A percentile compares a stretch with the other conserved stretches of the same genome.
Conservation (phyloP, 2,888 invertebrate species). For the Bugulina stolonifera region DNA sequence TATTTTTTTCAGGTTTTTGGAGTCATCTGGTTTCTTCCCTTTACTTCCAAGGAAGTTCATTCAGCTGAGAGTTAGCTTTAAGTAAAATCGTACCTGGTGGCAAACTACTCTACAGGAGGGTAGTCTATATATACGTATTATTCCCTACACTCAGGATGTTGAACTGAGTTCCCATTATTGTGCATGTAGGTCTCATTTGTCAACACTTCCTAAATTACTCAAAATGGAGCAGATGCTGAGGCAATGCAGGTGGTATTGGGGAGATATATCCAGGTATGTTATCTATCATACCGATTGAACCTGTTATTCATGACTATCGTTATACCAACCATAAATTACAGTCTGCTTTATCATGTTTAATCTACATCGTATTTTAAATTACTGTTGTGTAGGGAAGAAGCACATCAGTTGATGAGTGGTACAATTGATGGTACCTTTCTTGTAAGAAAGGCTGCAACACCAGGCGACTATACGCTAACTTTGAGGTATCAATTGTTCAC, state of each 20-base stretch:
- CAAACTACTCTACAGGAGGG: too few relatives aligned
- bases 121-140: too few relatives aligned
- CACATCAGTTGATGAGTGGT: slow-evolving; percentile 81
- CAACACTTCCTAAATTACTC: neutral
- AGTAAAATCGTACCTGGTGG: too few relatives aligned
- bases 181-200: neutral
- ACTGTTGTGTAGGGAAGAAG: slow-evolving; percentile 71
- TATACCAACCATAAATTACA: too few relatives aligned
- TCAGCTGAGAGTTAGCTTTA: too few relatives aligned
- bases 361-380: too few relatives aligned
- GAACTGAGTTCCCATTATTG: too few relatives aligned
- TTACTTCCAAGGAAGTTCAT: too few relatives aligned
- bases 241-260: slow-evolving; percentile 95
- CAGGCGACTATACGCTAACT: slow-evolving; percentile 88
- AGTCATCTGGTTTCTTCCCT: too few relatives aligned
- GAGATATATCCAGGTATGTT: slow-evolving; percentile 62
- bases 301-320: neutral
- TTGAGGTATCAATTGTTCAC: slow-evolving; percentile 55
- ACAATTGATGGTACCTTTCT: slow-evolving; percentile 92
- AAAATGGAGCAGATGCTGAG: slow-evolving; percentile 33
- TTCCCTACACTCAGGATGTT: too few relatives aligned
- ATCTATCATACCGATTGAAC: neutral
- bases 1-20: too few relatives aligned
- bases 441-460: slow-evolving; percentile 80
- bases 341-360: too few relatives aligned